phyloP scores from a whole-genome alignment of 64 coral and sea anemone species.

The Dendrophyllia cribrosa region DNA sequence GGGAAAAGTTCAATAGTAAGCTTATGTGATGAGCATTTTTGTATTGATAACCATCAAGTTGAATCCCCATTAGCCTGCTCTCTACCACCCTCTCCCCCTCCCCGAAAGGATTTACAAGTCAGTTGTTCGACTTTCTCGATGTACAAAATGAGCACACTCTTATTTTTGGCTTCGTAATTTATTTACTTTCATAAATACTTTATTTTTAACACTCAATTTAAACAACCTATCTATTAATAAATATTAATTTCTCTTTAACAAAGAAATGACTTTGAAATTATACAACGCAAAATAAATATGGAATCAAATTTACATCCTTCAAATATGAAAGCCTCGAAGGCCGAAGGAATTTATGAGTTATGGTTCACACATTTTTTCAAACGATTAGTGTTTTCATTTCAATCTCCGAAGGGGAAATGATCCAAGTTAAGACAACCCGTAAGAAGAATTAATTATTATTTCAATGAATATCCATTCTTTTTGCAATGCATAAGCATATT shows the following conservation, averaged over 20 bases:
- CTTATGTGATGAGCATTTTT: too few relatives aligned
- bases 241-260: conserved; percentile 38
- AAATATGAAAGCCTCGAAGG: neutral
- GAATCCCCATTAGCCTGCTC: too few relatives aligned
- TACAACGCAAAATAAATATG: conserved; percentile 18
- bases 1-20: too few relatives aligned
- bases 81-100: too few relatives aligned
- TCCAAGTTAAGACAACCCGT: neutral
- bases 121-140: too few relatives aligned
- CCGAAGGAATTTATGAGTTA: neutral
- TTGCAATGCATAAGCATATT: neutral
- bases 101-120: too few relatives aligned
- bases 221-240: conserved; percentile 51
- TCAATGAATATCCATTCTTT: neutral
- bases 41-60: too few relatives aligned
- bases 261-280: neutral
- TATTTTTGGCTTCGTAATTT: neutral
- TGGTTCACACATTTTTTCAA: neutral
- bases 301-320: conserved; percentile 6
- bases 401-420: neutral
- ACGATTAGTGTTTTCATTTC: neutral
- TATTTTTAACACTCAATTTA: conserved; percentile 27
- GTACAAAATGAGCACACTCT: neutral
- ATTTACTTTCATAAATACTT: conserved; percentile 37
- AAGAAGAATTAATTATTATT: neutral